A percentile compares a stretch with the other conserved stretches of the same genome.
Conservation (phyloP, 2,888 invertebrate genomes). For the Cephalotes varians region DNA sequence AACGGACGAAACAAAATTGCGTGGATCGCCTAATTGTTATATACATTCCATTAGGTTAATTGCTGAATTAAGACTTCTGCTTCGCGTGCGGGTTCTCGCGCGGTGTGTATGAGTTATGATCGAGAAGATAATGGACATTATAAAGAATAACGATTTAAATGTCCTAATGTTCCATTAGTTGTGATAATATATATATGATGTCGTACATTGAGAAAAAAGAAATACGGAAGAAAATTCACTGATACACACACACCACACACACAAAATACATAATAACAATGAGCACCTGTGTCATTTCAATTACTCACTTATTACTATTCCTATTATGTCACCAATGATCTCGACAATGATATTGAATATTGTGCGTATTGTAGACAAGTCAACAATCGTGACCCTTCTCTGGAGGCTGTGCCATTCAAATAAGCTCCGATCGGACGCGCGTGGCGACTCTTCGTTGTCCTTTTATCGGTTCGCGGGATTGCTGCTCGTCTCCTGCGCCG, state of each 20-base stretch:
- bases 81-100: conserved; percentile 66
- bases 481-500: conserved; percentile 49
- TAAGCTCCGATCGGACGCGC: conserved; percentile 63
- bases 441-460: conserved; percentile 56
- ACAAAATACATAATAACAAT: not conserved
- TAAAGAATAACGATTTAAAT: conserved; percentile 39
- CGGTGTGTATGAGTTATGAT: conserved; percentile 70
- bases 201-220: not conserved
- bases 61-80: conserved; percentile 85
- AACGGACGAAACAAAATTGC: conserved; percentile 79
- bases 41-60: conserved; percentile 86
- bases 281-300: not conserved
- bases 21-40: conserved; percentile 84
- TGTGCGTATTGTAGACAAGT: not conserved
- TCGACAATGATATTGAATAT: not conserved
- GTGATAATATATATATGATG: conserved; percentile 17
- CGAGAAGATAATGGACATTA: conserved; percentile 47
- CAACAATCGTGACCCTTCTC: not conserved
- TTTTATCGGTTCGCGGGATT: conserved; percentile 67
- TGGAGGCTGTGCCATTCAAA: not conserved
- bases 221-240: not conserved
- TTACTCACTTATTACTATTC: not conserved
- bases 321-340: not conserved
- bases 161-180: conserved; percentile 43
- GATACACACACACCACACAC: not conserved